Evolutionary conservation across 2,797 vertebrate genomes (phyloP), one percentile per base, ranked within the genome.

Genomic region (Epinephelus awoara): DNA sequence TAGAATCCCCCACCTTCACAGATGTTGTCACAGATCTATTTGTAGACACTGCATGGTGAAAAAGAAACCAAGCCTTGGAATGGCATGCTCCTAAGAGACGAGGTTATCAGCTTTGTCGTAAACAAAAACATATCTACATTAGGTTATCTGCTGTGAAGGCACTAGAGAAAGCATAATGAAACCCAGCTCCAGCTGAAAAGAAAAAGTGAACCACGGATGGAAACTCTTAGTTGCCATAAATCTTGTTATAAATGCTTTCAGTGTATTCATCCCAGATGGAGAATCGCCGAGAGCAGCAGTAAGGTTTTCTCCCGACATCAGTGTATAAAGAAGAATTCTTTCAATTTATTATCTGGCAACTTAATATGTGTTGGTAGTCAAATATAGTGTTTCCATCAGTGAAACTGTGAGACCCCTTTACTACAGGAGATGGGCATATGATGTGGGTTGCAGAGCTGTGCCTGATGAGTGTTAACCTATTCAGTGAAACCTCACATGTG

Each of bases 151-250:
- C 44, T 65, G 58, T 27, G 58, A 72, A 80, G 69, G 72, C 38
- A 65, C 19, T 14, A 29, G 40, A 75, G 44, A 86, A 77, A 79
- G 34, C 17, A 18, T 72, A 85, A 88, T 85, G 63, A 85, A 90
- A 58, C 18, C 58, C 84, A 85, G 80, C 42, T 82, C 44, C 15
- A 67, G 59, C 34, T 75, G 58, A 72, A 84, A 81, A 84, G 78
- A 83, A 81, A 67, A 54, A 51, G 56, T 1, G 80, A 87, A 75
- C 79, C 46, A 56, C 49, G 50, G 64, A 86, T 88, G 90, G 90
- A 93, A 95, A 94, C 66, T 88, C 72, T 76, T 74, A 72, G 79
- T 78, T 67, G 72, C 82, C 79, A 73, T 92, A 91, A 93, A 91
- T 91, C 83, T 87, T 21, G 69, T 87, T 77, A 83, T 85, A 89